These are phyloP conservation scores for Osmerus mordax DNA, from an alignment of 2,113 vertebrate species.

Conservation along the genomic window DNA sequence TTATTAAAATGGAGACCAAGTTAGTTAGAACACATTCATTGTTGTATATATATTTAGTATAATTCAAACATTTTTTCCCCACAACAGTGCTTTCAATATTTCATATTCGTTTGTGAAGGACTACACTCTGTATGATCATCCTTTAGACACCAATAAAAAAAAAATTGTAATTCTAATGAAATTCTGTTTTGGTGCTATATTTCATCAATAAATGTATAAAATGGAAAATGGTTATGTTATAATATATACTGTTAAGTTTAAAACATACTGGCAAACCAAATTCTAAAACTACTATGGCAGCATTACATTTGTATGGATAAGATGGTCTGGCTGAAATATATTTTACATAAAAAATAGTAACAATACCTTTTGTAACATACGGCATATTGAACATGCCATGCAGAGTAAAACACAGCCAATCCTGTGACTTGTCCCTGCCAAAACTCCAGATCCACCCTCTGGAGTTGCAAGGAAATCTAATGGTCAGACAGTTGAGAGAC, in stretches of 20 bases:
- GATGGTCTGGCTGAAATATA: no score
- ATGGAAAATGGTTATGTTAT: background rate
- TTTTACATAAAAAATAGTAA: background rate
- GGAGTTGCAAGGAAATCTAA: no score
- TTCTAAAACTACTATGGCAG: background rate
- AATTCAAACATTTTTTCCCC: slow-evolving; percentile 41
- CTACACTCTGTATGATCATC: slow-evolving; percentile 13
- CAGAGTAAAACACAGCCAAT: no score
- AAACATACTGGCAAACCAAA: background rate
- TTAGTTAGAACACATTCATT: slow-evolving; percentile 18
- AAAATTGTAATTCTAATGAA: background rate
- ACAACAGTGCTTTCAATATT: slow-evolving; percentile 10
- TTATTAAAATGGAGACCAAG: slow-evolving; percentile 10
- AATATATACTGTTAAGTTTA: background rate
- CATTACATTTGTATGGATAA: background rate
- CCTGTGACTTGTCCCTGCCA: no score
- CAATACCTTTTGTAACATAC: no score
- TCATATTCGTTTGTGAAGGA: slow-evolving; percentile 28
- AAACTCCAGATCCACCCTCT: no score
- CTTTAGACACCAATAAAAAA: slow-evolving; percentile 43
- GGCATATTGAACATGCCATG: no score
- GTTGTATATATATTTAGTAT: slow-evolving; percentile 49
- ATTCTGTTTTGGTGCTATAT: background rate
- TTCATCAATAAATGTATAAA: no score
- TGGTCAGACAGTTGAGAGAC: no score